Conservation (phyloP, 2,113 vertebrate genomes). For the Lophius piscatorius region DNA sequence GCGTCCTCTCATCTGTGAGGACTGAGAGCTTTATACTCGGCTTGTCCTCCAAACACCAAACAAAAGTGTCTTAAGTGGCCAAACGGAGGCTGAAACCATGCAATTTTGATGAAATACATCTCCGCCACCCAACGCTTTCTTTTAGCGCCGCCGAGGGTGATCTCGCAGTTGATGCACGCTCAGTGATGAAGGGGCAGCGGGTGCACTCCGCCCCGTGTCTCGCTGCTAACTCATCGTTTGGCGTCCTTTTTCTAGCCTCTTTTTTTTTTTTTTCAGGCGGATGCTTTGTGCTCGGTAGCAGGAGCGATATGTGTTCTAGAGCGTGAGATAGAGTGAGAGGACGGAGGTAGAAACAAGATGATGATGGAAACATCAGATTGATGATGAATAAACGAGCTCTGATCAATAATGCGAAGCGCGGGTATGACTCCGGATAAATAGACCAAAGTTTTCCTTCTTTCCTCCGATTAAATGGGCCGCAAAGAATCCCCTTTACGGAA, state of each 20-base stretch:
- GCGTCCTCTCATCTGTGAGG: slow-evolving; percentile 15
- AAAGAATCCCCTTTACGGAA: slow-evolving; percentile 6
- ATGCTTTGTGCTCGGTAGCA: too few species aligned
- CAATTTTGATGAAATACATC: slow-evolving; percentile 44
- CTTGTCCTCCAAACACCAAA: slow-evolving; percentile 18
- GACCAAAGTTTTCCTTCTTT: slow-evolving; percentile 21
- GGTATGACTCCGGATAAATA: too few species aligned
- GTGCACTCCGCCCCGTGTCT: slow-evolving; percentile 15
- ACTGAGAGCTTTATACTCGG: not conserved
- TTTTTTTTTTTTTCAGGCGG: slow-evolving; percentile 6
- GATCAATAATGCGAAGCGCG: too few species aligned
- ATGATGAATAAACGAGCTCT: too few species aligned
- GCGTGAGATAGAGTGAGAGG: too few species aligned
- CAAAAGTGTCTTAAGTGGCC: too few species aligned
- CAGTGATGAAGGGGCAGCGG: slow-evolving; percentile 9
- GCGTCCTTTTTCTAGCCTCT: not conserved
- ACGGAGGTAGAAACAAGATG: too few species aligned
- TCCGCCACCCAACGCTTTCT: slow-evolving; percentile 24
- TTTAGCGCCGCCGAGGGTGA: slow-evolving; percentile 23
- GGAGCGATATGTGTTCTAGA: too few species aligned
- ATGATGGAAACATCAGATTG: too few species aligned
- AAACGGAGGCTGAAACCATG: slow-evolving; percentile 18
- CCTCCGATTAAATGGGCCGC: slow-evolving; percentile 14
- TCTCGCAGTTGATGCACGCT: slow-evolving; percentile 27
- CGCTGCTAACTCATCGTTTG: slow-evolving; percentile 38